Percentiles rank a stretch among this genome's conserved stretches.
Evolutionary conservation across 2,113 vertebrate genomes (phyloP).

Genomic region (Ailuropoda melanoleuca): DNA sequence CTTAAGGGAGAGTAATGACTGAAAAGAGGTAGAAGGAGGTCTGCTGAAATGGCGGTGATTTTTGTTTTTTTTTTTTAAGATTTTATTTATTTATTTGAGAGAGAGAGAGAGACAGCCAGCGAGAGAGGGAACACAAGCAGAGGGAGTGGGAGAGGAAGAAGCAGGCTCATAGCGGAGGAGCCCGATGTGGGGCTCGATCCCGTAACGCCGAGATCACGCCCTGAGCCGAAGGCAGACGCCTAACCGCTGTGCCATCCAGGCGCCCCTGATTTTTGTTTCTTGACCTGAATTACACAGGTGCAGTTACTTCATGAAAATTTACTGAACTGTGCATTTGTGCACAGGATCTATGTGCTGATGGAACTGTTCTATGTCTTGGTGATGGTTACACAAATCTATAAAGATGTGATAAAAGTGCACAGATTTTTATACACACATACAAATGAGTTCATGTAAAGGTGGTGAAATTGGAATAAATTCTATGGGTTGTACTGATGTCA

Average conservation of each 20-base stretch:
- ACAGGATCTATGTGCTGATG: background rate
- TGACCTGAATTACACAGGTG: background rate
- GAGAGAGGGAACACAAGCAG: too few species aligned
- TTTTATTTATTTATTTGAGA: too few species aligned
- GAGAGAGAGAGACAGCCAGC: too few species aligned
- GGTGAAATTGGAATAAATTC: background rate
- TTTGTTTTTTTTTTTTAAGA: too few species aligned
- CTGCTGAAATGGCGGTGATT: background rate
- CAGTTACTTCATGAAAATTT: conserved; percentile 1
- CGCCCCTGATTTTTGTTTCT: background rate
- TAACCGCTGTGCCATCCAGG: too few species aligned
- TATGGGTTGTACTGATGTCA: background rate
- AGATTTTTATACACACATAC: background rate
- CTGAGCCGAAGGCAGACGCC: too few species aligned
- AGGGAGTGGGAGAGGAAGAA: too few species aligned
- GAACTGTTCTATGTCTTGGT: background rate
- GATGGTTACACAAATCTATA: background rate
- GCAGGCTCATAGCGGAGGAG: too few species aligned
- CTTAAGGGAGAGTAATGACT: background rate
- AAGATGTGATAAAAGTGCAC: background rate
- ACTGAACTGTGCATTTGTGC: background rate
- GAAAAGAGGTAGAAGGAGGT: background rate
- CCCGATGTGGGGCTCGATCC: too few species aligned
- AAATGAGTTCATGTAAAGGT: background rate
- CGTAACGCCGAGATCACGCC: too few species aligned